Percentiles rank a stretch among this genome's conserved stretches.
These are phyloP conservation scores for Aphrocallistes beatrix DNA, from an alignment of 37 sponge, comb jelly and placozoan species.

Conservation along the genomic window DNA sequence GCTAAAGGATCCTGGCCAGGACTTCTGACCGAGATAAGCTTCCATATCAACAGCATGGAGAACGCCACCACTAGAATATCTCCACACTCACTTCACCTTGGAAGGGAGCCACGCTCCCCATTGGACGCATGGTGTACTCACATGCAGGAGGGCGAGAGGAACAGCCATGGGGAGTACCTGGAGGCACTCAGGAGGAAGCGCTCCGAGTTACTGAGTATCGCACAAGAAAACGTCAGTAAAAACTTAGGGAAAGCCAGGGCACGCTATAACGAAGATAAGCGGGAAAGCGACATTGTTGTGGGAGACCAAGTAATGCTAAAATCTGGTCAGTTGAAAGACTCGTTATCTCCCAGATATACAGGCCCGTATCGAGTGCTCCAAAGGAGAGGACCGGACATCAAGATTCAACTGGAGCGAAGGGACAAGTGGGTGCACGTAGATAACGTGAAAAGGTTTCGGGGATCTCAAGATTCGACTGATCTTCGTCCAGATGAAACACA, in stretches of 20 bases:
- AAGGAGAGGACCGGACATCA: background rate
- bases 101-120: slow-evolving; percentile 4
- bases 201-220: background rate
- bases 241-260: background rate
- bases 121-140: background rate
- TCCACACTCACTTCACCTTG: background rate
- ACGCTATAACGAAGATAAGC: background rate
- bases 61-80: background rate
- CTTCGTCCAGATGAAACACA: background rate
- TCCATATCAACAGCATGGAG: background rate
- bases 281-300: background rate
- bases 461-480: background rate
- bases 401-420: background rate
- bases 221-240: background rate
- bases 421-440: background rate
- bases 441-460: background rate
- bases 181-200: background rate
- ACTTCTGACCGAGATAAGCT: background rate
- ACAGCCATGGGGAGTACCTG: background rate
- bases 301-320: background rate
- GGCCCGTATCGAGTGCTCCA: background rate
- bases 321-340: background rate
- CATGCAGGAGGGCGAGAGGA: slow-evolving; percentile 5
- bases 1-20: slow-evolving; percentile 6
- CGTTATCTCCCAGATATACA: background rate